Conservation (phyloP, 2,797 vertebrate species). For the Lates japonicus region DNA sequence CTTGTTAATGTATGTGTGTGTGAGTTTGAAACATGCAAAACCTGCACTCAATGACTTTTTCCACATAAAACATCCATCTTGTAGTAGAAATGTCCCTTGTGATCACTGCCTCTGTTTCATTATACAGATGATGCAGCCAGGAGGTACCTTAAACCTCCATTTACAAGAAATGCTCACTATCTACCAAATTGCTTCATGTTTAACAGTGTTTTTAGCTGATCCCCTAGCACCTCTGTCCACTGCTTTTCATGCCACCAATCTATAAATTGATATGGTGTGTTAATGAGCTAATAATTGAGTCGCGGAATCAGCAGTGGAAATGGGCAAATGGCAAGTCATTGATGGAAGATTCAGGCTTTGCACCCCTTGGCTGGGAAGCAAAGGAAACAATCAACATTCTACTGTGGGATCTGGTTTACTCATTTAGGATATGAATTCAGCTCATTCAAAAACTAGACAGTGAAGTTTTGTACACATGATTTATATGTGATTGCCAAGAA, state of each 20-base stretch:
- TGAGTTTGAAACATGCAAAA: constrained; percentile 7
- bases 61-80: constrained; percentile 35
- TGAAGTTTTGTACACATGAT: background rate
- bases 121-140: constrained; percentile 28
- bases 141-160: constrained; percentile 35
- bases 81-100: constrained; percentile 1
- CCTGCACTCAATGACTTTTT: background rate
- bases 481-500: background rate
- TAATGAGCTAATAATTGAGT: constrained; percentile 78
- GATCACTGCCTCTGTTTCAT: constrained; percentile 28
- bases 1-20: background rate
- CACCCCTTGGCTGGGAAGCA: constrained; percentile 20
- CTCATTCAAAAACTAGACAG: background rate
- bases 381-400: constrained; percentile 25
- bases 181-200: constrained; percentile 44
- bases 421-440: background rate
- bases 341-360: constrained; percentile 52
- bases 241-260: constrained; percentile 59
- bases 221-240: constrained; percentile 24
- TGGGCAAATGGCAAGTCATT: constrained; percentile 43
- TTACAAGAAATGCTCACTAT: constrained; percentile 46
- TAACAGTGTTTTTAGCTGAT: constrained; percentile 51
- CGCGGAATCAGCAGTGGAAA: constrained; percentile 69
- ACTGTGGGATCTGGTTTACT: background rate
- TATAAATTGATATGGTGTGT: constrained; percentile 64